Conservation (phyloP, 1,140 invertebrate species). For the Aricia agestis region DNA sequence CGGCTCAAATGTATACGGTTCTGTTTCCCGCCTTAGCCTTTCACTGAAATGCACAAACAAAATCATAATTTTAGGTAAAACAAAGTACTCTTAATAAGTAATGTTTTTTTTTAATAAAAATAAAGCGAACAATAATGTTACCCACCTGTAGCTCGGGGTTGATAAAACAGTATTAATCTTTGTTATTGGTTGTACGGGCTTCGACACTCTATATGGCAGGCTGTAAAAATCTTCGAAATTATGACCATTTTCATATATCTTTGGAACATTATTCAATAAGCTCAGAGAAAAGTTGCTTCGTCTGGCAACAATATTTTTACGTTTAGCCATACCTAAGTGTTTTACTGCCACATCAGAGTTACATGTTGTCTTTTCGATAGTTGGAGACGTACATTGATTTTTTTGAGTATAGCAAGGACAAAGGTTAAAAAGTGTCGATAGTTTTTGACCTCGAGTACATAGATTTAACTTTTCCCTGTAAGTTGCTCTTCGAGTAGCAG, state of each 20-base stretch:
- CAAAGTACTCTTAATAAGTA: not conserved
- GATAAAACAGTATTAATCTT: not conserved
- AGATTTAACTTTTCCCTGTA: slow-evolving; percentile 22
- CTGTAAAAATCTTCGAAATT: not conserved
- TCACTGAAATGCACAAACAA: slow-evolving; percentile 31
- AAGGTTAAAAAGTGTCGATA: not conserved
- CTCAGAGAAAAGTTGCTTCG: not conserved
- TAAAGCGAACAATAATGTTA: slow-evolving; percentile 26
- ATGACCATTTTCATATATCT: not conserved
- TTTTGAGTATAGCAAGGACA: slow-evolving; percentile 38
- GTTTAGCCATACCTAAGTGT: not conserved
- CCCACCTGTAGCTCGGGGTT: slow-evolving; percentile 32
- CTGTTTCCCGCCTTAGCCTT: slow-evolving; percentile 40
- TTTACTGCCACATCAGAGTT: not conserved
- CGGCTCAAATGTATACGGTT: slow-evolving; percentile 40
- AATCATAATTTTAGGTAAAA: slow-evolving; percentile 17
- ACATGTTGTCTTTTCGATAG: not conserved
- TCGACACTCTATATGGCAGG: not conserved
- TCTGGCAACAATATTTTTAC: not conserved
- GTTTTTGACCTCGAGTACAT: slow-evolving; percentile 44
- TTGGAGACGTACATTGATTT: slow-evolving; percentile 21
- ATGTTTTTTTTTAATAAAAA: too few relatives aligned
- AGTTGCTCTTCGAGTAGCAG: slow-evolving; percentile 17
- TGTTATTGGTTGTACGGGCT: not conserved
- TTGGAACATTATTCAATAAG: slow-evolving; percentile 7